Conservation (phyloP, 2,113 vertebrate species). For the Fulica atra region DNA sequence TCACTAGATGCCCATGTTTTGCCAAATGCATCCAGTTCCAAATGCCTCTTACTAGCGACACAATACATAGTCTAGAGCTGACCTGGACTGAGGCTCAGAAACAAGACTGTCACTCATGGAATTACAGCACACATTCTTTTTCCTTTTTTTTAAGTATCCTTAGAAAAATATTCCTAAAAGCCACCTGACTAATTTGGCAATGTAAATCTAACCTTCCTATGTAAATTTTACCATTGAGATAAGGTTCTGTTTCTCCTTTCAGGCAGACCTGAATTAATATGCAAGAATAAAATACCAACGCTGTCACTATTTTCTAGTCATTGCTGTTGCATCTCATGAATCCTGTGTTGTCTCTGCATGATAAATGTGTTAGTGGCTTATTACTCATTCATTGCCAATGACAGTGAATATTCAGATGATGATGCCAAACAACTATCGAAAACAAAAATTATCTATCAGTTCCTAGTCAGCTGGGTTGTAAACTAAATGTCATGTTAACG, state of each 20-base stretch:
- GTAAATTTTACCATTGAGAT: background rate
- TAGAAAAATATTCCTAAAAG: background rate
- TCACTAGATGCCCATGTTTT: background rate
- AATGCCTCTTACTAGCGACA: background rate
- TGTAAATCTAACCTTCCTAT: rapidly evolving
- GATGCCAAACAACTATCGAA: constrained; percentile 67
- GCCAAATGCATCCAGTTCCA: background rate
- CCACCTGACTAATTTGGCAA: background rate
- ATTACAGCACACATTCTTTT: background rate
- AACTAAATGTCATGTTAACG: constrained; percentile 33
- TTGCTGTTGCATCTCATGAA: constrained; percentile 1
- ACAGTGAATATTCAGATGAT: constrained; percentile 37
- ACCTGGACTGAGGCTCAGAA: background rate
- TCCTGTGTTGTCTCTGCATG: constrained; percentile 16
- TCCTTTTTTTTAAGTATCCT: background rate
- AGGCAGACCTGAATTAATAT: background rate
- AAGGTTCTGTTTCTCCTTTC: background rate
- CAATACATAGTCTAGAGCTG: background rate
- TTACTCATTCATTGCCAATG: constrained; percentile 54
- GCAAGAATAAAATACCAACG: background rate
- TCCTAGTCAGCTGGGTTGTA: constrained; percentile 35
- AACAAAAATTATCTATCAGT: constrained; percentile 59
- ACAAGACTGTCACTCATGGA: background rate
- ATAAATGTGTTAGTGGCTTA: constrained; percentile 32
- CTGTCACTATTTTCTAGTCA: constrained; percentile 3